phyloP scores from a whole-genome alignment of 2,113 vertebrate genomes.

The Cyphomyrus plagiostoma region DNA sequence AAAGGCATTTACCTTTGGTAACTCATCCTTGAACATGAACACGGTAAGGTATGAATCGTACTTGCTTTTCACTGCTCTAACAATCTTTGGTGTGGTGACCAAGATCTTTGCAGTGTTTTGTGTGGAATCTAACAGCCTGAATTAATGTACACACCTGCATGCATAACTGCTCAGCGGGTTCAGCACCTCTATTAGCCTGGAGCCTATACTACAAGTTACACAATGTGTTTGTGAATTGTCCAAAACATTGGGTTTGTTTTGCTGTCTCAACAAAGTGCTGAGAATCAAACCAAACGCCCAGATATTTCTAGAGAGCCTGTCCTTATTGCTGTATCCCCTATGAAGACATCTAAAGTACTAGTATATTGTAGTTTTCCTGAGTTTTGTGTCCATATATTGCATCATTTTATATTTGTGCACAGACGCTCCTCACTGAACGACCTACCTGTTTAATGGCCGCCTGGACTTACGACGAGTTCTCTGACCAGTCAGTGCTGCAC shows the following conservation, averaged over 20 bases:
- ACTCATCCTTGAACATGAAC: background rate
- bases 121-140: background rate
- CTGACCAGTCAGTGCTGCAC: too few relatives aligned
- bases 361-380: background rate
- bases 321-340: background rate
- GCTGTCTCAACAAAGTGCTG: background rate
- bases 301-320: background rate
- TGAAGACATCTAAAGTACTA: background rate
- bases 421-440: too few relatives aligned
- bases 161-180: background rate
- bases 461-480: too few relatives aligned
- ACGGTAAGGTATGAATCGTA: background rate
- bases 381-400: background rate
- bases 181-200: background rate
- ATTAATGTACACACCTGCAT: background rate
- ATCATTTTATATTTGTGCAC: background rate
- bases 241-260: background rate
- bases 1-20: background rate
- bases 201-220: background rate
- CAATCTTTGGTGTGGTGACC: background rate
- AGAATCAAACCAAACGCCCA: background rate
- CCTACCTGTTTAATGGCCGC: too few relatives aligned
- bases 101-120: background rate
- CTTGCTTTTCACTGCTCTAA: background rate
- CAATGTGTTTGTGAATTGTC: background rate